A percentile compares a stretch with the other conserved stretches of the same genome.
Conservation (phyloP, 2,113 vertebrate species). For the Pterocles gutturalis region DNA sequence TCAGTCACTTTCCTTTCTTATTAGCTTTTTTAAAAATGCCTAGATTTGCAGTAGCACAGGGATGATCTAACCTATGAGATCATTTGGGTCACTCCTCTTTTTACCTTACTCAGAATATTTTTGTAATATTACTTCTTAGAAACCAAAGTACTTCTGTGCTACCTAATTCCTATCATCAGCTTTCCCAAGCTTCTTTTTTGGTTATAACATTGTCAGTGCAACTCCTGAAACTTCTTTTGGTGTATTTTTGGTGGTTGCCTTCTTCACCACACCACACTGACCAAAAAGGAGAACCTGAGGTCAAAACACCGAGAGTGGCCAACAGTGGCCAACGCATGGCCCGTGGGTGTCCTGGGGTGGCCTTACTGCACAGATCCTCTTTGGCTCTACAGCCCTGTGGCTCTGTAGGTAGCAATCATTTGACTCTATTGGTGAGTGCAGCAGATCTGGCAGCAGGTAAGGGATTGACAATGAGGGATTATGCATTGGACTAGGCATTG, state of each 20-base stretch:
- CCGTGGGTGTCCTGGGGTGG: background rate
- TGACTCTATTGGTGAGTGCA: background rate
- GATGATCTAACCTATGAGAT: background rate
- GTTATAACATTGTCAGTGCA: background rate
- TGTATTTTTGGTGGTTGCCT: background rate
- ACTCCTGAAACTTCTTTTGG: background rate
- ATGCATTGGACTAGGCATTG: accelerated
- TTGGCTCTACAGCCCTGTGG: background rate
- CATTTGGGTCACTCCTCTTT: background rate
- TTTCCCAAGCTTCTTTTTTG: background rate
- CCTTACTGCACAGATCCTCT: background rate
- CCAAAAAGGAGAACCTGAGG: background rate
- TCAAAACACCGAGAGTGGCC: background rate
- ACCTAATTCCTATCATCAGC: background rate
- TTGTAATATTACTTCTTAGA: background rate
- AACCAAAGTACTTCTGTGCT: background rate
- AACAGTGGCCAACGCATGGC: accelerated
- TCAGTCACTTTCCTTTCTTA: background rate
- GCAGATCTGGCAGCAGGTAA: background rate
- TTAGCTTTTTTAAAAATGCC: background rate
- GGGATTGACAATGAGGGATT: background rate
- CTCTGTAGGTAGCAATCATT: background rate
- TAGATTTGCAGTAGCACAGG: background rate
- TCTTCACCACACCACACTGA: accelerated
- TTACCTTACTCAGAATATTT: background rate